These are phyloP conservation scores for Zenarchopterus dispar DNA, from an alignment of 2,797 vertebrate species.

Conservation along the genomic window DNA sequence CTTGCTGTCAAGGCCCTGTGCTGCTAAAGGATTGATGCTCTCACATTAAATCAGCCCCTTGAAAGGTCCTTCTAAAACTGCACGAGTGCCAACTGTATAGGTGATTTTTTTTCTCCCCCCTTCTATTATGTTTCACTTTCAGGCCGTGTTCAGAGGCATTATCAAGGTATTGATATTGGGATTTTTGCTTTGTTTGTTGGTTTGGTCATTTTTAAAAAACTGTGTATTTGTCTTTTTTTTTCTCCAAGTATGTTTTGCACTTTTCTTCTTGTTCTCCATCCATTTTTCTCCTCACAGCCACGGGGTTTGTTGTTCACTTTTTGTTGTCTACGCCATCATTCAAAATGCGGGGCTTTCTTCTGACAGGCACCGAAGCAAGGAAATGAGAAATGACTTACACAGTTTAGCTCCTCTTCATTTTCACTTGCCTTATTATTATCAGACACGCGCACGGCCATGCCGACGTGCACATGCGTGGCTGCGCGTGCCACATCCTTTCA, in stretches of 20 bases:
- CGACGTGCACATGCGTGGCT: background rate
- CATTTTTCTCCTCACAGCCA: slow-evolving; percentile 56
- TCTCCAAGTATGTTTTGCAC: background rate
- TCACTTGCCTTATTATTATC: slow-evolving; percentile 75
- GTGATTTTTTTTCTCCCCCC: slow-evolving; percentile 40
- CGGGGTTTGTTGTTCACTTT: slow-evolving; percentile 77
- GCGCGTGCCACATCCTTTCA: slow-evolving; percentile 41
- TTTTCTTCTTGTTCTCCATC: slow-evolving; percentile 18
- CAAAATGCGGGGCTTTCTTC: slow-evolving; percentile 74
- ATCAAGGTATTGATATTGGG: slow-evolving; percentile 51
- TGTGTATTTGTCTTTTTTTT: slow-evolving; percentile 32
- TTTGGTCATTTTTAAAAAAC: slow-evolving; percentile 49
- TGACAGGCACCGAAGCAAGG: slow-evolving; percentile 73
- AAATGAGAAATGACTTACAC: slow-evolving; percentile 83
- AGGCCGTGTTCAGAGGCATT: slow-evolving; percentile 54
- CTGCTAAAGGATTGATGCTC: slow-evolving; percentile 77
- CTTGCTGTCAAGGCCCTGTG: slow-evolving; percentile 72
- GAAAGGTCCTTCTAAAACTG: slow-evolving; percentile 75
- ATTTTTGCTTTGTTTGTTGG: slow-evolving; percentile 52
- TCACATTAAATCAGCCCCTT: slow-evolving; percentile 77
- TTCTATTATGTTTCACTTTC: slow-evolving; percentile 64
- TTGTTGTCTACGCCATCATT: slow-evolving; percentile 77
- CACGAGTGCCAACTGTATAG: slow-evolving; percentile 60
- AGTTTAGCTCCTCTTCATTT: slow-evolving; percentile 82
- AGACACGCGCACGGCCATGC: slow-evolving; percentile 21